Evolutionary conservation across 2,888 invertebrate genomes (phyloP).

Genomic region (Euzophera pinguis): DNA sequence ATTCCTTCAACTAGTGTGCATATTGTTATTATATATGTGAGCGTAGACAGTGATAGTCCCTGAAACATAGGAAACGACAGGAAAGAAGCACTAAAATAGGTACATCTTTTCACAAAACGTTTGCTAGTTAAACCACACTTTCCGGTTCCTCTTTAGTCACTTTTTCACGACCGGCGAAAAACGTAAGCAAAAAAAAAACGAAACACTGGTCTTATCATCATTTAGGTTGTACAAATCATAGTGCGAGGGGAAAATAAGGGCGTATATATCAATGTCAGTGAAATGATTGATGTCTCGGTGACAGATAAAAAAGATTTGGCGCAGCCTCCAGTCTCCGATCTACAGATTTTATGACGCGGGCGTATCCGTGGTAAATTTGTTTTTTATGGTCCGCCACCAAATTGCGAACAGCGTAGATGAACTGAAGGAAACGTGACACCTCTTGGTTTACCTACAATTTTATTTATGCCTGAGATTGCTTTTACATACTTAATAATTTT

Average conservation of each 20-base stretch:
- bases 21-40: no score
- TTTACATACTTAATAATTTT: no score
- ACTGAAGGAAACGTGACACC: neutral
- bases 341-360: neutral
- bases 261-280: neutral
- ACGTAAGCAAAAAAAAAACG: no score
- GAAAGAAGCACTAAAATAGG: no score
- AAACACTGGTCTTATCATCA: no score
- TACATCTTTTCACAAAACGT: no score
- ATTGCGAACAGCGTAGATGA: neutral
- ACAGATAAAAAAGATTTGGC: neutral
- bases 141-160: no score
- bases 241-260: neutral
- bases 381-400: neutral
- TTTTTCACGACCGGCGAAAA: no score
- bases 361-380: neutral
- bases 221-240: neutral
- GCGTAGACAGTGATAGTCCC: no score
- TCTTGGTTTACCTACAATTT: neutral
- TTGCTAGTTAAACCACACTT: no score
- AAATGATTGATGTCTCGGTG: neutral
- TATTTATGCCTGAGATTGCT: neutral
- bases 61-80: no score
- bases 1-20: no score
- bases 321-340: slow-evolving; percentile 2